A percentile compares a stretch with the other conserved stretches of the same genome.
Evolutionary conservation across 2,888 invertebrate species (phyloP).

Genomic region (Pseudanteris insignis): DNA sequence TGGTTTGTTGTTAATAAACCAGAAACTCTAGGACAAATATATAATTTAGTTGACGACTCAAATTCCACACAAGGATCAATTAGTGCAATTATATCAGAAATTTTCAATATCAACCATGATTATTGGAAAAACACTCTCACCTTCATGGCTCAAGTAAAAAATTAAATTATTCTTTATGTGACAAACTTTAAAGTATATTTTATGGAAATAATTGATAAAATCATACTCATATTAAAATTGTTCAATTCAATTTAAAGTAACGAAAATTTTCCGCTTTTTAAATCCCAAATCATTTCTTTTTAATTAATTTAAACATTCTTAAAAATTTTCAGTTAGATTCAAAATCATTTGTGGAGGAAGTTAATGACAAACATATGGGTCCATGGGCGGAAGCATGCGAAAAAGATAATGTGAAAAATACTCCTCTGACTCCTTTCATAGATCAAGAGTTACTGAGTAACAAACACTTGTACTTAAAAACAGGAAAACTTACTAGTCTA

Average conservation of each 20-base stretch:
- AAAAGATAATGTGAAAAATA: constrained; percentile 78
- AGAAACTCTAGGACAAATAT: constrained; percentile 72
- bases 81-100: constrained; percentile 80
- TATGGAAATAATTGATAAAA: not conserved
- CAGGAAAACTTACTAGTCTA: constrained; percentile 70
- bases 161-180: too few relatives aligned
- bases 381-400: constrained; percentile 92
- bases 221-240: too few relatives aligned
- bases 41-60: constrained; percentile 85
- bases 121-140: constrained; percentile 87
- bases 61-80: constrained; percentile 87
- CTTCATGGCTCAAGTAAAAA: constrained; percentile 80
- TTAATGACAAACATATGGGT: constrained; percentile 91
- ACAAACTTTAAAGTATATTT: not conserved
- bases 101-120: constrained; percentile 87
- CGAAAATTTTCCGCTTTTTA: too few relatives aligned
- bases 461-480: constrained; percentile 81
- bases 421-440: constrained; percentile 89
- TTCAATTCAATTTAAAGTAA: too few relatives aligned
- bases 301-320: too few relatives aligned
- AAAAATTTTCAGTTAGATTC: constrained; percentile 79
- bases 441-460: constrained; percentile 84
- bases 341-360: constrained; percentile 83
- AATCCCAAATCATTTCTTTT: too few relatives aligned
- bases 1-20: constrained; percentile 75